These are phyloP conservation scores for Hippopotamus amphibius DNA, from an alignment of 2,113 vertebrate genomes.

Conservation along the genomic window DNA sequence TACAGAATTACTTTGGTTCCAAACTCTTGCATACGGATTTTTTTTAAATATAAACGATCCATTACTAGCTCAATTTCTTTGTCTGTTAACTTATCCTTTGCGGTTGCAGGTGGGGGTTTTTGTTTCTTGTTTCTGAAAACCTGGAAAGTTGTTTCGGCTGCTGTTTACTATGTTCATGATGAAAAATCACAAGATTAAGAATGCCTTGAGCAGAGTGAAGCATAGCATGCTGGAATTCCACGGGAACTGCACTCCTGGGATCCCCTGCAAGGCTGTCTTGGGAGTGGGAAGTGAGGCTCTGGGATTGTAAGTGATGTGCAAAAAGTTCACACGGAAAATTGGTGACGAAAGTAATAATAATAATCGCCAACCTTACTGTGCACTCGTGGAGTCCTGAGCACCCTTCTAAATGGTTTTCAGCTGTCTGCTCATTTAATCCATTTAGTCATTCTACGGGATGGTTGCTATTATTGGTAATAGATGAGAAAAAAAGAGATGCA, in stretches of 20 bases:
- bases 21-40: background rate
- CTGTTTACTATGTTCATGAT: background rate
- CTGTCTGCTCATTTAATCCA: background rate
- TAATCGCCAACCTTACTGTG: background rate
- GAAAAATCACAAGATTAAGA: background rate
- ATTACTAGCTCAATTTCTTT: background rate
- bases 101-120: background rate
- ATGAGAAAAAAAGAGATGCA: background rate
- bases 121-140: background rate
- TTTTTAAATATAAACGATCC: background rate
- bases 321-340: background rate
- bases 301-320: background rate
- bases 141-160: background rate
- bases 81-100: background rate
- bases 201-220: background rate
- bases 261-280: too few species aligned
- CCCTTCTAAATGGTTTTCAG: background rate
- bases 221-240: background rate
- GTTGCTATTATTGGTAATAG: background rate
- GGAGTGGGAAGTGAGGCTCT: background rate
- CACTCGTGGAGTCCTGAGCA: too few species aligned
- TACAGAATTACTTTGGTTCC: background rate
- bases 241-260: background rate
- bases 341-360: background rate
- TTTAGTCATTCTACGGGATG: background rate